Evolutionary conservation across 2,797 vertebrate genomes (phyloP), one percentile per base, ranked within the genome.

Genomic region (Nannoperca obscura): DNA sequence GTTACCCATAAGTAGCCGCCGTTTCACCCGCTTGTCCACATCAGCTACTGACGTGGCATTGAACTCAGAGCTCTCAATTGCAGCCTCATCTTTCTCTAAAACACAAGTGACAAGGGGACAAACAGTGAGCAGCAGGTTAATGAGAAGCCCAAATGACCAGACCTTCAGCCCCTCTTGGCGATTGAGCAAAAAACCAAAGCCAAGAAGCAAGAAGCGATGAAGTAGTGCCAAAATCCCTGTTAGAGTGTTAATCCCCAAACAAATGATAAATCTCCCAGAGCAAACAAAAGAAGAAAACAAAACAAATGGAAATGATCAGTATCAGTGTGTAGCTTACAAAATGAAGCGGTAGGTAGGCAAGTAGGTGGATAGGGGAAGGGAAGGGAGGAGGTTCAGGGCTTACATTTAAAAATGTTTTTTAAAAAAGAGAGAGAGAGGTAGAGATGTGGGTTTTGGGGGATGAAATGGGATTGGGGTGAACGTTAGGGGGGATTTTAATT

Each of bases 61-160:
- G 97, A 97, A 96, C 96, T 97, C 97, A 97, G 97, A 97, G 97
- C 97, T 97, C 97, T 99, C 98, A 98, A 99, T 99, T 99, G 98
- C 98, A 99, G 98, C 98, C 98, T 99, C 97, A 99, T 98, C 97
- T 97, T 97, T 97, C 96, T 99, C 98, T 99, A 99, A 96, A 99
- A 99, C 97, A 99, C 97, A 99, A 98, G 97, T 97, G 97, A 96
- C 94, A 95, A 93, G 97, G 97, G 97, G 97, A 98, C 97, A 99
- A 97, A 99, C 96, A 99, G 94, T 97, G 97, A 98, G 97, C 97
- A 98, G 94, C 95, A 97, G 97, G 97, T 99, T 99, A 99, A 98
- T 97, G 96, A 97, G 93, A 95, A 97, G 97, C 97, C 97, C 96
- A 91, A 96, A 97, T 96, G 96, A 97, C 96, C 95, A 73, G 93